Base-by-base conservation (phyloP, 2,113 vertebrate genomes). In the Leptobrachium leishanense region DNA sequence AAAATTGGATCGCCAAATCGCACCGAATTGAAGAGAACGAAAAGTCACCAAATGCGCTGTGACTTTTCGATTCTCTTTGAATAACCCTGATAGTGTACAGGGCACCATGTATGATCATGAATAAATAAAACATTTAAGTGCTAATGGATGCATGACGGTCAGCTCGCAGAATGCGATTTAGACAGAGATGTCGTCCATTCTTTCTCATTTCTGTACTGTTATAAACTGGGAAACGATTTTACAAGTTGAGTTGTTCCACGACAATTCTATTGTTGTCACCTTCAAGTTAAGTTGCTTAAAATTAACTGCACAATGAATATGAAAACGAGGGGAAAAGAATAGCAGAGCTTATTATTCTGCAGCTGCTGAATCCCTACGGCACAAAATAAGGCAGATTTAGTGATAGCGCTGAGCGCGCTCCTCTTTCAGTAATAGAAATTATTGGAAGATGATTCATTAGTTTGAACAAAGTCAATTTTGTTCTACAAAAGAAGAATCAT, bases 371-470 rank as follows among this genome's bases (percentile, higher is more conserved):
- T 79, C 77, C 77, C 63, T 12, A 20, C 62, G 72, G 77, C 64
- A 46, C 62, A 79, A 79, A 74, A 79, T 59, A 79, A 79, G 70
- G 70, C 77, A 73, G 77, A 79, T 79, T 79, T 74, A 79, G 77
- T 74, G 77, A 79, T 73, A 59, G 59, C 50, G 46, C 70, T 1
- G 70, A 43, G 77, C 70, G 8, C 5, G 63, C 71, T 79, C 43
- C n/a, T 79, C 63, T 79, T 53, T 72, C 46, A 79, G 77, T 73
- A 79, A 74, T 68, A 79, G 70, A 79, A 79, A 79, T 79, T 73
- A 79, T 79, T 79, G 77, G 77, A 79, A 79, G 70, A 79, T 79
- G 77, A 79, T 79, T 79, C 77, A 79, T 79, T 74, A 79, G 70
- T 79, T 73, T 66, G 46, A 79, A 79, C 77, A 79, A 79, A 79